A percentile compares a stretch with the other conserved stretches of the same genome.
Conservation (phyloP, 2,113 vertebrate genomes). For the Cyanistes caeruleus region DNA sequence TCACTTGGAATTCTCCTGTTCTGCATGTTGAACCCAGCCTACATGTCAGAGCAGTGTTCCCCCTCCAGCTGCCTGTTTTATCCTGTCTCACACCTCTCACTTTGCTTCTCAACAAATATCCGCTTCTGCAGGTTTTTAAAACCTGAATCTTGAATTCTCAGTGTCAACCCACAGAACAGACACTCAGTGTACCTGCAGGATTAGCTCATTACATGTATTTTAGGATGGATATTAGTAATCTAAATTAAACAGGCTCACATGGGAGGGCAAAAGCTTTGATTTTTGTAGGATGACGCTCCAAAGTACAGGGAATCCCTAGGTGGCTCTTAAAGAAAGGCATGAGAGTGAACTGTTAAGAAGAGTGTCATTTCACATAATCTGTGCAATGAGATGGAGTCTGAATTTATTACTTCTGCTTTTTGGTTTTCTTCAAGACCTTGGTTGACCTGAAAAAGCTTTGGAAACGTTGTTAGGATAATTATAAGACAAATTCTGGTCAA, state of each 20-base stretch:
- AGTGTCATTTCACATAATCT: background rate
- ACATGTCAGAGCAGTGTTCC: background rate
- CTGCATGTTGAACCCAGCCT: background rate
- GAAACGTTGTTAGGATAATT: background rate
- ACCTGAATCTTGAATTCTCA: background rate
- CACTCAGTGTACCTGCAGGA: background rate
- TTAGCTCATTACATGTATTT: background rate
- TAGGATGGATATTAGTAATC: background rate
- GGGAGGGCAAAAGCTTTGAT: background rate
- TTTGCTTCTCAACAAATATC: background rate
- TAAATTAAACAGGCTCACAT: background rate
- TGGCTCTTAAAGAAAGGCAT: background rate
- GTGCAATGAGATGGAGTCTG: background rate
- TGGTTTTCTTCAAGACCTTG: background rate
- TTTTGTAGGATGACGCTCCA: background rate
- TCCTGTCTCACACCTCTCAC: background rate
- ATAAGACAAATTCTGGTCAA: background rate
- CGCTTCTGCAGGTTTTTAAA: background rate
- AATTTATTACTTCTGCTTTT: background rate
- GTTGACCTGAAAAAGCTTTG: background rate
- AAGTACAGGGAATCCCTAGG: background rate
- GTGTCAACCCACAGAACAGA: background rate
- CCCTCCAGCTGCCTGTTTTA: background rate
- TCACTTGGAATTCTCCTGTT: background rate
- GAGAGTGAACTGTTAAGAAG: background rate